Evolutionary conservation across 2,888 invertebrate genomes (phyloP).

Genomic region (Campoplex capitator): DNA sequence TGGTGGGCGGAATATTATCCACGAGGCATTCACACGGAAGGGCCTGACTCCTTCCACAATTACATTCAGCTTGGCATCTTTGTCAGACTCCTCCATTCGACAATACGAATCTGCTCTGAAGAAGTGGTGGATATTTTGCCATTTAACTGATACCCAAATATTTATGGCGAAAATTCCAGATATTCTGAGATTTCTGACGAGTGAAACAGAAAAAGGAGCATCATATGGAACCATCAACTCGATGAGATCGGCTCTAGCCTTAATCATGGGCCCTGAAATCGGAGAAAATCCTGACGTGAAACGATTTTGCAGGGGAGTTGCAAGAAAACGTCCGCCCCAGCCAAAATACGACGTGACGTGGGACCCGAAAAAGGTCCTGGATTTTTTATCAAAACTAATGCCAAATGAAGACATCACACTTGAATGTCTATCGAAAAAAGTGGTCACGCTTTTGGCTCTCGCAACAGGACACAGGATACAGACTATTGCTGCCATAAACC

Average conservation of each 20-base stretch:
- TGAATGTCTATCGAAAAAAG: neutral
- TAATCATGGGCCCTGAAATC: neutral
- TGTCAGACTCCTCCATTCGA: conserved; percentile 16
- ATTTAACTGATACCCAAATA: neutral
- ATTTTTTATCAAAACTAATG: neutral
- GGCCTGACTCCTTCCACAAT: conserved; percentile 41
- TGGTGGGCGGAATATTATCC: conserved; percentile 53
- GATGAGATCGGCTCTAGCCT: neutral
- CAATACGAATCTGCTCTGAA: neutral
- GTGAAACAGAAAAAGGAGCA: neutral
- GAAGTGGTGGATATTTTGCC: neutral
- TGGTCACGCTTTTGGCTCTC: conserved; percentile 7
- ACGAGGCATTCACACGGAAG: conserved; percentile 31
- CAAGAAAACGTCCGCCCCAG: neutral
- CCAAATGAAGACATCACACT: neutral
- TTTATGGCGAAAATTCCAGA: neutral
- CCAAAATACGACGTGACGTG: neutral
- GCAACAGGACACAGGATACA: conserved; percentile 37
- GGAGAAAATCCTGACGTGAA: neutral
- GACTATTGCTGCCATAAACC: conserved; percentile 10
- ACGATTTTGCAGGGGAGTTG: neutral
- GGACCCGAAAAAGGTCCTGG: neutral
- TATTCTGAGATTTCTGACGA: neutral
- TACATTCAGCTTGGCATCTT: conserved; percentile 34
- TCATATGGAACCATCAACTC: neutral